Conservation (phyloP, 2,113 vertebrate species). For the Silurus meridionalis region DNA sequence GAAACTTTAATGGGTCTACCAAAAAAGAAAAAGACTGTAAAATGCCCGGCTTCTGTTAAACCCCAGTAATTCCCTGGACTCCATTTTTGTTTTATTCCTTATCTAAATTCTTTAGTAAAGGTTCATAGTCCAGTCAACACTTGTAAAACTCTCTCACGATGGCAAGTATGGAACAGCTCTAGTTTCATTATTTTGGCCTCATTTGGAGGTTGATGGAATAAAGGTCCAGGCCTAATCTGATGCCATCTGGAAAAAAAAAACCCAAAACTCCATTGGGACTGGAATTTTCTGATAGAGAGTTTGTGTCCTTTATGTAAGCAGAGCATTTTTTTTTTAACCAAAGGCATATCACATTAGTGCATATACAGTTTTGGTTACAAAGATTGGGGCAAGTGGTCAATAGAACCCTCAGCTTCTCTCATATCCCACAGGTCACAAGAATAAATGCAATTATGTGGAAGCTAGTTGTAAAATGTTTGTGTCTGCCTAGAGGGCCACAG, state of each 20-base stretch:
- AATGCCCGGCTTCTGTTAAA: constrained; percentile 16
- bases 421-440: constrained; percentile 46
- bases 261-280: constrained; percentile 71
- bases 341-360: constrained; percentile 77
- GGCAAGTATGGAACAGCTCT: constrained; percentile 14
- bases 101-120: constrained; percentile 37
- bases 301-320: constrained; percentile 88
- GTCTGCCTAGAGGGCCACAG: constrained; percentile 52
- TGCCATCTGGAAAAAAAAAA: constrained; percentile 71
- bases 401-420: constrained; percentile 18
- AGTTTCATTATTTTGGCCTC: constrained; percentile 30
- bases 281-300: constrained; percentile 78
- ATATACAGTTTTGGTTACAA: constrained; percentile 58
- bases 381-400: constrained; percentile 38
- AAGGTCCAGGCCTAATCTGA: constrained; percentile 79
- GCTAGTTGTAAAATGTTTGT: constrained; percentile 67
- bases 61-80: constrained; percentile 5
- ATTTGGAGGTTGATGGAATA: constrained; percentile 63
- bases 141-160: constrained; percentile 29
- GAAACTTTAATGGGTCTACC: constrained; percentile 42
- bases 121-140: constrained; percentile 32
- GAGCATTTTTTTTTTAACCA: constrained; percentile 72
- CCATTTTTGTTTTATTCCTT: constrained; percentile 35
- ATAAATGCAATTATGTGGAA: constrained; percentile 59
- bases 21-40: constrained; percentile 19